Conservation (phyloP, 2,113 vertebrate genomes). For the Pseudorhombus dupliciocellatus region DNA sequence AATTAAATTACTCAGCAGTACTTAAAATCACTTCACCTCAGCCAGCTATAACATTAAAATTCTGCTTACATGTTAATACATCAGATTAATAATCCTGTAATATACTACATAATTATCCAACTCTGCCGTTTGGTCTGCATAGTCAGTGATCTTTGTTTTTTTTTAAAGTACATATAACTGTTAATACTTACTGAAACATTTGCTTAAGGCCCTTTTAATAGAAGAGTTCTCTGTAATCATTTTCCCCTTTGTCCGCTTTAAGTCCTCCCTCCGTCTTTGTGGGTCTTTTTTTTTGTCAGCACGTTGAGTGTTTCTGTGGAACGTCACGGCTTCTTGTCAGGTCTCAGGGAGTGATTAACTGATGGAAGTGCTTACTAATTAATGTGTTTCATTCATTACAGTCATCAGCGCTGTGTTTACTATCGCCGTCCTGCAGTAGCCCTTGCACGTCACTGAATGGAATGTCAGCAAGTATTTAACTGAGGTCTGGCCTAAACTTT, state of each 20-base stretch:
- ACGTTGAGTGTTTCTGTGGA: slow-evolving; percentile 10
- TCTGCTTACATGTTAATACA: slow-evolving; percentile 29
- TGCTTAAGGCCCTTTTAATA: background rate
- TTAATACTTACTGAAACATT: background rate
- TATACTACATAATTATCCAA: slow-evolving; percentile 30
- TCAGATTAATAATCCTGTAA: slow-evolving; percentile 23
- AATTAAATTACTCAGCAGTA: slow-evolving; percentile 35
- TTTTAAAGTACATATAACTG: slow-evolving; percentile 13
- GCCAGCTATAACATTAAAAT: slow-evolving; percentile 31
- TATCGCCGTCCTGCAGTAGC: slow-evolving; percentile 34
- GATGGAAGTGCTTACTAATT: slow-evolving; percentile 55
- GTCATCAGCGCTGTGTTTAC: slow-evolving; percentile 54
- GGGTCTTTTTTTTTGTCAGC: background rate
- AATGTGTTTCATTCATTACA: slow-evolving; percentile 64
- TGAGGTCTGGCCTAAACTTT: slow-evolving; percentile 33
- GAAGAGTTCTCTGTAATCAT: slow-evolving; percentile 4
- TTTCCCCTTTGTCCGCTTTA: background rate
- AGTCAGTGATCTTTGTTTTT: slow-evolving; percentile 8
- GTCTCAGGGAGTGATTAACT: slow-evolving; percentile 56
- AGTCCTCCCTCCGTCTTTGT: background rate
- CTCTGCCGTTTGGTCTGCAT: background rate
- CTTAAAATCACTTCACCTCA: slow-evolving; percentile 14
- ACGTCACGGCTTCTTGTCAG: slow-evolving; percentile 35
- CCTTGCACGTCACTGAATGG: slow-evolving; percentile 10
- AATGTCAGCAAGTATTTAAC: slow-evolving; percentile 51